Base-by-base conservation (phyloP, 2,113 vertebrate species). In the Chionodraco myersi region DNA sequence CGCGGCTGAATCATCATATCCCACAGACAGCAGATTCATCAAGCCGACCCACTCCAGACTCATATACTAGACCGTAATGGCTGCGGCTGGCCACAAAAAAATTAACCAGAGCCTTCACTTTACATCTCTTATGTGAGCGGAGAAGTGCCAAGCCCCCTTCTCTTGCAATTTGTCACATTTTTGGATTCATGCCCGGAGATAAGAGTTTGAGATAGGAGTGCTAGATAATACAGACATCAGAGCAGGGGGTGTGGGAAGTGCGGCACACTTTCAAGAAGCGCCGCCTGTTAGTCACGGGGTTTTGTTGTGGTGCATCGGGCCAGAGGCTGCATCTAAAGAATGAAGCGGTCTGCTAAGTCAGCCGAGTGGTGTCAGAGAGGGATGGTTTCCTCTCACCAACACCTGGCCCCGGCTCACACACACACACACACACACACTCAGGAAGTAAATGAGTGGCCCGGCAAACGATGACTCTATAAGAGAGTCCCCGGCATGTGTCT, bases 1-100 rank as follows among this genome's bases (percentile, higher is more conserved):
- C 23, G 0, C 26, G 61, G 91, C 92, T 91, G 92, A 93, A 92
- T 92, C 92, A 91, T 92, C 92, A 93, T 89, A 91, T 91, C 89
- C 68, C 59, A 79, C 36, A 88, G 92, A 92, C 91, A 89, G 91
- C 86, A 86, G 82, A 93, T 93, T 90, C 66, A 91, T 93, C 91
- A 91, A 83, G 85, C 56, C 77, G 66, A 57, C 52, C 75, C 75
- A 76, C 87, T 84, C 75, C 62, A 71, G 80, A 86, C 82, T 88
- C 63, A 63, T 69, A 79, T 14, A 79, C 80, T 67, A 57, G 59
- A 66, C 41, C 51, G 61, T 80, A 83, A 72, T 72, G 75, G 78
- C 61, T 79, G 60, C 34, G 41, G 65, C 80, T 64, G 63, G 81
- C 83, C 77, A 60, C 51, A 66, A 77, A 77, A 73, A 75, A 72